Evolutionary conservation across 1,140 invertebrate genomes (phyloP), one percentile per base, ranked within the genome.

Genomic region (Holcopasites calliopsidis): DNA sequence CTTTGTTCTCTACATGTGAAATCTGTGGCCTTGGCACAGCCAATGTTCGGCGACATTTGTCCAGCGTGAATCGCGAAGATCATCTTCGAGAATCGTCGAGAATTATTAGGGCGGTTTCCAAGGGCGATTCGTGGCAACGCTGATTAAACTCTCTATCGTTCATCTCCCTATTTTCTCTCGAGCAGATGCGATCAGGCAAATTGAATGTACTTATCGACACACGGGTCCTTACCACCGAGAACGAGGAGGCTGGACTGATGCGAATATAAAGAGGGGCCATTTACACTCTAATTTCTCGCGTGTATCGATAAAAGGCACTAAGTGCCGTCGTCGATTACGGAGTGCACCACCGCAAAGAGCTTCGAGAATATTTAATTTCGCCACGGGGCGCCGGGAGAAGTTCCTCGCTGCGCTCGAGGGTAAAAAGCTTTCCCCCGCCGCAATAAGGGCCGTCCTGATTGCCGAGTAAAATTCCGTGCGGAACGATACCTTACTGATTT

Each of bases 251-350:
- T 40, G 55, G 28, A 61, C 70, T 73, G 80, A 83, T 77, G 65
- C 65, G 77, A 84, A 84, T 84, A 84, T 84, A 84, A 84, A 84
- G 82, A 79, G 77, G n/a, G n/a, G 64, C 77, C 70, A 84, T 83
- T 80, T 71, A 64, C 73, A 70, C 64, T 69, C 77, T 84, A 80
- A 84, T 84, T 84, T 77, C 61, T 66, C 55, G 58, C 49, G 49
- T 69, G 49, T 64, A 77, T 61, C 82, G 82, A 84, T 80, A 83
- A 83, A 83, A 62, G 68, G 50, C 66, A 64, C 73, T 83, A 77
- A 84, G 69, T 80, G 65, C 69, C 77, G 49, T 68, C 55, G 69
- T 61, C 81, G 77, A 84, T 83, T 80, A 71, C 64, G 58, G 54
- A 31, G 47, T 81, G 52, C 73, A 65, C 68, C 49, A 47, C 57